Evolutionary conservation across 2,113 vertebrate genomes (phyloP), one percentile per base, ranked within the genome.

Genomic region (Ovibos moschatus): DNA sequence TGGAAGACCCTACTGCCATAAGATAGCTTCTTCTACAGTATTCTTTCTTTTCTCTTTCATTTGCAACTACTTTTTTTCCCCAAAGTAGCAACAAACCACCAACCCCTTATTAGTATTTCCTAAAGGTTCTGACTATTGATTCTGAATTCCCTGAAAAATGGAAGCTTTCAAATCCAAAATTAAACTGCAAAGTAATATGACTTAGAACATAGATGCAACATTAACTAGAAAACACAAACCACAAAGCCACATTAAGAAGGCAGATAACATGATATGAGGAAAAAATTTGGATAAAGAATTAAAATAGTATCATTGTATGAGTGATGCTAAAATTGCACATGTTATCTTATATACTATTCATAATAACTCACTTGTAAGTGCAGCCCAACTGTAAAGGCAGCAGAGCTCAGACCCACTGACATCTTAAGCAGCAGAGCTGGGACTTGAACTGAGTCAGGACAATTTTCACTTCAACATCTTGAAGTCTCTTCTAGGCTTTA

Each of bases 61-160:
- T 91, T 93, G 51, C 8, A 92, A 62, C 10, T 82, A 82, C 11
- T 8, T 21, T 89, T 85, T 84, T 64, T 8, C 14, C n/a, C 30
- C 30, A 89, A 92, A 93, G 50, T 12, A 97, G 27, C 91, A 95
- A 96, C 50, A 78, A 96, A 87, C 45, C 57, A 96, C 13, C 17
- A 88, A 25, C 6, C 40, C 50, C 40, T 92, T 84, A 81, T 36
- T 79, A 92, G 14, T 92, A n/a, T 51, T 92, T 96, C 94, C 89
- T 40, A 97, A 97, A 27, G 33, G 60, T 78, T 96, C 58, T 88
- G 55, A 64, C 74, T 88, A 92, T 28, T 76, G 87, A 94, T 89
- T 93, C 58, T 93, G 47, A 97, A 89, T 86, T 97, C 47, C 76
- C 84, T 74, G 30, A 96, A 97, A 92, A 53, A 96, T n/a, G n/a